These are phyloP conservation scores for Xestia sexstrigata DNA, from an alignment of 2,888 invertebrate genomes.

Conservation along the genomic window DNA sequence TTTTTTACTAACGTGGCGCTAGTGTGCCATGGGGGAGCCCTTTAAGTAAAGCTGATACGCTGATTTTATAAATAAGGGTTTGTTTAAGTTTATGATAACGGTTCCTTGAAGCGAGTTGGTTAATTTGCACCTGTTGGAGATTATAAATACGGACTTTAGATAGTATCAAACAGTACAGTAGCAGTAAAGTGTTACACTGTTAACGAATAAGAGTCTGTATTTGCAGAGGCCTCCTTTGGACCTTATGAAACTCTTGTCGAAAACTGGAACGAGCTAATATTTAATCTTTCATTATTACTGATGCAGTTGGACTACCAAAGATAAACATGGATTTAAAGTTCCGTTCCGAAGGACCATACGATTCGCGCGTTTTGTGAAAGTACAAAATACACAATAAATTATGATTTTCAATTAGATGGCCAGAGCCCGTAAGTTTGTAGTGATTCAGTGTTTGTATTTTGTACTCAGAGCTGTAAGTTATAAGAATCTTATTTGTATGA, in stretches of 20 bases:
- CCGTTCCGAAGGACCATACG: conserved; percentile 26
- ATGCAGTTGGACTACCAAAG: conserved; percentile 14
- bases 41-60: conserved; percentile 51
- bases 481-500: not conserved
- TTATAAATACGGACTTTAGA: conserved; percentile 29
- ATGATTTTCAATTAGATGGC: conserved; percentile 18
- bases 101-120: conserved; percentile 33
- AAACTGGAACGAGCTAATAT: conserved; percentile 47
- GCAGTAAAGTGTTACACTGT: conserved; percentile 37
- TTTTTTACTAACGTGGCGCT: no score
- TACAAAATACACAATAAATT: not conserved
- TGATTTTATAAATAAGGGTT: conserved; percentile 47
- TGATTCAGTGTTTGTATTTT: conserved; percentile 12
- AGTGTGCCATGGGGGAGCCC: no score
- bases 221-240: conserved; percentile 6
- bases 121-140: conserved; percentile 43
- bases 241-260: conserved; percentile 19
- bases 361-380: conserved; percentile 7
- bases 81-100: conserved; percentile 44
- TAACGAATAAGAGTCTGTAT: conserved; percentile 17
- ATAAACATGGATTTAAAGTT: conserved; percentile 33
- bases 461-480: not conserved
- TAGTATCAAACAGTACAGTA: conserved; percentile 12
- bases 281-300: conserved; percentile 36
- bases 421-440: no score